Base-by-base conservation (phyloP, 2,113 vertebrate species). In the Camelus dromedarius region DNA sequence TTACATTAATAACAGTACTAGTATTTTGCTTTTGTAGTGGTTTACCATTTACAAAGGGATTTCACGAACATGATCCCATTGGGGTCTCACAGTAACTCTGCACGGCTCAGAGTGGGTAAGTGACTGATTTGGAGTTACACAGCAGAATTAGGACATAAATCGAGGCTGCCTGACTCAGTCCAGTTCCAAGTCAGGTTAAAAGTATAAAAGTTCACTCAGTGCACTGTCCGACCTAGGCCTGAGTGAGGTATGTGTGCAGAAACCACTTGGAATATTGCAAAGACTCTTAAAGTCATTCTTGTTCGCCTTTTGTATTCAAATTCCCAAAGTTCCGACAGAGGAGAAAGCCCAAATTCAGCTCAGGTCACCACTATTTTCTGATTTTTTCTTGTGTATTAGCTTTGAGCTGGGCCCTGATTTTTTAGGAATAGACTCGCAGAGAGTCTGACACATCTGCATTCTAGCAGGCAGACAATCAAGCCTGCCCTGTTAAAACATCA, bases 221-320 rank as follows among this genome's bases (percentile, higher is more conserved):
- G 15, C 6, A 8, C 80, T 86, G 13, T 86, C 30, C 38, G 46
- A 8, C 46, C 38, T 50, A 80, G 13, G 46, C 50, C 48, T 67
- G 38, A 48, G 26, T 20, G 42, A 90, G 58, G 38, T 10, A 4
- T 38, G 5, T 67, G 35, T 92, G 62, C 66, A 79, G 69, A 66
- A 54, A 48, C 8, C 66, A 76, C 62, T 42, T 76, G 19, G 48
- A 87, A 73, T 50, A 79, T 13, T 48, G 46, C 26, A 89, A 76
- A 66, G 38, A 79, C n/a, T 69, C 72, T 67, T 50, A 77, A 77
- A 69, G 42, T 58, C 46, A 70, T 54, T 85, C 77, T 86, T 77
- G 9, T 42, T 88, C 89, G 16, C 42, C 46, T 66, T 96, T 94
- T 89, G 42, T 77, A 89, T 92, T 93, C 73, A 94, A 83, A 91